phyloP scores from a whole-genome alignment of 1,140 invertebrate species.

The Drosophila kanapiae region DNA sequence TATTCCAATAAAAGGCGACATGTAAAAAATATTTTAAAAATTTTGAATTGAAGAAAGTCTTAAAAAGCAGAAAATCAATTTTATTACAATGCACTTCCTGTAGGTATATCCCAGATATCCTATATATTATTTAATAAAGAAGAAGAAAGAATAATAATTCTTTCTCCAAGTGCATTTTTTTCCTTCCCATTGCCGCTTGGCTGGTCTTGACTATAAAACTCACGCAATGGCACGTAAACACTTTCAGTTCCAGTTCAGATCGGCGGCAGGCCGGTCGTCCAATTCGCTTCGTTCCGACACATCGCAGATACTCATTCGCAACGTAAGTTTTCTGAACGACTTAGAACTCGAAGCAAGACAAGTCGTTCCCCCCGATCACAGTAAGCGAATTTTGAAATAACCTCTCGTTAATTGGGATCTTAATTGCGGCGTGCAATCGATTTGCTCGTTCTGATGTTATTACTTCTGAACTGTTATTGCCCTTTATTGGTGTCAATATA shows the following conservation, averaged over 20 bases:
- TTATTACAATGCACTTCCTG: no score
- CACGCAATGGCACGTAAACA: conserved; percentile 48
- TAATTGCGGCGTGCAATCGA: conserved; percentile 10
- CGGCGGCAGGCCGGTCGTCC: conserved; percentile 37
- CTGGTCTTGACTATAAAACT: conserved; percentile 67
- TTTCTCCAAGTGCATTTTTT: conserved; percentile 10
- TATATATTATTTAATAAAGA: no score
- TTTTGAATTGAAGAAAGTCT: no score
- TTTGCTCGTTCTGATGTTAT: conserved; percentile 33
- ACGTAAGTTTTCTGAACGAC: conserved; percentile 34
- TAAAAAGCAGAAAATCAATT: no score
- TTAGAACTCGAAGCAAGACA: conserved; percentile 10
- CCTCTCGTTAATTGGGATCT: conserved; percentile 29
- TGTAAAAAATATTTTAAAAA: no score
- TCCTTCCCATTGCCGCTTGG: conserved; percentile 1
- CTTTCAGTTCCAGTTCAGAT: conserved; percentile 71
- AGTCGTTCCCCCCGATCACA: conserved; percentile 24
- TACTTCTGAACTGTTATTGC: conserved; percentile 23
- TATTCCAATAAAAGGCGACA: no score
- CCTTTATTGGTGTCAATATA: conserved; percentile 20
- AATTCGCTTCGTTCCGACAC: conserved; percentile 41
- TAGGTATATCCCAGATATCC: no score
- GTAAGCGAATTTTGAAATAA: conserved; percentile 28
- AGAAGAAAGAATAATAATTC: no score
- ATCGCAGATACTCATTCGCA: conserved; percentile 17